phyloP scores from a whole-genome alignment of 1,140 invertebrate genomes.

The Lordiphosa mommai region DNA sequence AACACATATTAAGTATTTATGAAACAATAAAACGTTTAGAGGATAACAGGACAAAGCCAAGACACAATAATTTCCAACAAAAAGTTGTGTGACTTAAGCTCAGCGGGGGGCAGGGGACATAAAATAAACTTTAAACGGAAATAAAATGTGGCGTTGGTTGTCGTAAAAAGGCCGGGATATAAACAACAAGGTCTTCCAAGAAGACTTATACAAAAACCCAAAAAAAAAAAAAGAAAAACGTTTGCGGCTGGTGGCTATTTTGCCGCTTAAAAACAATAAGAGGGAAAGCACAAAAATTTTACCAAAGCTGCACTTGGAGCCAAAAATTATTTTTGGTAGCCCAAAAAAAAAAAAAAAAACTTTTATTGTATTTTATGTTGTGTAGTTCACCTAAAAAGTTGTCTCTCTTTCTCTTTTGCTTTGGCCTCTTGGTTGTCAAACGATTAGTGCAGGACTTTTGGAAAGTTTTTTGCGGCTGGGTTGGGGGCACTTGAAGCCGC shows the following conservation, averaged over 20 bases:
- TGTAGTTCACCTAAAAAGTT: slow-evolving; percentile 54
- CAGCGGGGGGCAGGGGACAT: slow-evolving; percentile 32
- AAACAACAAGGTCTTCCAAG: neutral
- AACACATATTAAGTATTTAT: slow-evolving; percentile 71
- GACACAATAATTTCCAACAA: slow-evolving; percentile 46
- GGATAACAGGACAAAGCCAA: slow-evolving; percentile 14
- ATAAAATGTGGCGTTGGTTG: slow-evolving; percentile 53
- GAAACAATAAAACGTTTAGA: slow-evolving; percentile 68
- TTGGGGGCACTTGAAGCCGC: slow-evolving; percentile 38
- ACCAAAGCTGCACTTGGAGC: slow-evolving; percentile 35
- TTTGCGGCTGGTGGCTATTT: neutral
- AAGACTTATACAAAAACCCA: slow-evolving; percentile 34
- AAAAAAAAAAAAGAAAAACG: slow-evolving; percentile 39
- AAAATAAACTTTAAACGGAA: slow-evolving; percentile 59
- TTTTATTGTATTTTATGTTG: slow-evolving; percentile 30
- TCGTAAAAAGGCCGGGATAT: no score
- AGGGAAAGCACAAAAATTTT: slow-evolving; percentile 9
- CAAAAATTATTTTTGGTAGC: slow-evolving; percentile 39
- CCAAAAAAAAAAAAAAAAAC: slow-evolving; percentile 12
- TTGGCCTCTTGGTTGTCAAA: slow-evolving; percentile 16
- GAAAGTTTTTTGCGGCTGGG: slow-evolving; percentile 67
- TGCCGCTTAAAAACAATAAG: slow-evolving; percentile 24
- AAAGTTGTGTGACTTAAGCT: slow-evolving; percentile 27
- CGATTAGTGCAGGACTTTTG: slow-evolving; percentile 65
- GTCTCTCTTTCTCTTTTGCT: slow-evolving; percentile 8